Conservation (phyloP, 2,888 invertebrate species). For the Dione vanillae region DNA sequence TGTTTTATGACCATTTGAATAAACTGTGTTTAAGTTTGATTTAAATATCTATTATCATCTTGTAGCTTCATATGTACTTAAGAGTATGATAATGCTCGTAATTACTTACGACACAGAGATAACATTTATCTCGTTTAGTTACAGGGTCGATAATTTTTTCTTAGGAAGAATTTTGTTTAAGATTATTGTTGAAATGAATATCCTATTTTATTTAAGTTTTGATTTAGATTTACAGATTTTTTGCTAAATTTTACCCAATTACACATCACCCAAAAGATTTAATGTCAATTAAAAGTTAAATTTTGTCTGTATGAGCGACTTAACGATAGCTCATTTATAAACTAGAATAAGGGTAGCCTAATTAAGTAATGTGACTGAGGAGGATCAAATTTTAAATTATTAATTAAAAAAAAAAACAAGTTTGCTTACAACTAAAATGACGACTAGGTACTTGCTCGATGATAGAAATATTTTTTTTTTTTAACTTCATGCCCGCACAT, state of each 20-base stretch:
- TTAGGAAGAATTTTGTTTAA: neutral
- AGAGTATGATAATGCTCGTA: conserved; percentile 3
- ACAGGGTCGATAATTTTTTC: conserved; percentile 27
- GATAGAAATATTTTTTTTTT: neutral
- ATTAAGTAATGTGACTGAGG: too few species aligned
- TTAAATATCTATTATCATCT: neutral
- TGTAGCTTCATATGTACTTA: conserved; percentile 10
- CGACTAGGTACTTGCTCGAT: too few species aligned
- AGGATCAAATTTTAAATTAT: too few species aligned
- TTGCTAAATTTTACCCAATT: neutral
- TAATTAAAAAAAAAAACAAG: too few species aligned
- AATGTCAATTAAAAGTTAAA: too few species aligned
- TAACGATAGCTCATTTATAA: too few species aligned
- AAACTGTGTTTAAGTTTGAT: neutral
- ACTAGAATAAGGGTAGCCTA: too few species aligned
- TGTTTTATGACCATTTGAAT: too few species aligned
- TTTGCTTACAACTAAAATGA: too few species aligned
- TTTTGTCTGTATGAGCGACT: too few species aligned
- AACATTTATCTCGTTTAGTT: conserved; percentile 27
- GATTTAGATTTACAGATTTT: neutral
- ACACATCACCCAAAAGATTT: too few species aligned
- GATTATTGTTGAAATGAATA: neutral
- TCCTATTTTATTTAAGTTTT: neutral
- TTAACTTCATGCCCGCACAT: too few species aligned
- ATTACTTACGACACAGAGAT: conserved; percentile 15